Evolutionary conservation across 2,797 vertebrate genomes (phyloP), one percentile per base, ranked within the genome.

Genomic region (Antennarius maculatus): DNA sequence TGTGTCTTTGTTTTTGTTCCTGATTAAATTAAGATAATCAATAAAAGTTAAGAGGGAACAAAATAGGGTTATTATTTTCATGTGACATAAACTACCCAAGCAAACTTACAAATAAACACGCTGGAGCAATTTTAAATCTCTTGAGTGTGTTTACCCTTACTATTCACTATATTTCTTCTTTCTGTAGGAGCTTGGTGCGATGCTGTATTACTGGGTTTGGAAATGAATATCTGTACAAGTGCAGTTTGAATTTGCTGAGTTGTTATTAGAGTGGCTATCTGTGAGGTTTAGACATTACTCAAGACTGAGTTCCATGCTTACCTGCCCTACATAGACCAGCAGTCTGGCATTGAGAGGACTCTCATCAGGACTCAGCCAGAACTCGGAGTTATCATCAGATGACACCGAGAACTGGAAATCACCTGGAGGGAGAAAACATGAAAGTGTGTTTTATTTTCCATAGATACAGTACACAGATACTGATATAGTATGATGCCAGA

Each of bases 341-440:
- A 99, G 94, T 14, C 93, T 92, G 73, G 95, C 94, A 1, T 94
- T 97, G 47, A 96, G 93, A 0, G 96, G 97, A 29, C 89, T 97
- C 80, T 98, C 97, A 0, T 97, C 95, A 0, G 94, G 89, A 86
- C 97, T 98, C 80, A 99, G 92, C 97, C 97, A 99, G 88, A 99
- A 95, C 90, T 99, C 97, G 0, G 97, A 98, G 81, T 99, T 99
- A 92, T 99, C 97, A 48, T 99, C 97, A 0, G 97, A 99, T 0
- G 97, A 97, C 77, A 99, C 95, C 0, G 97, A 97, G 90, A 99
- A 99, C 93, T 99, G 97, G 92, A 98, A 95, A 51, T 99, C 97
- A 54, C 96, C 97, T 99, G 80, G 0, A 15, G 81, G 79, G 56
- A 10, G 23, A 58, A 66, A 70, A 81, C 49, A 78, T 37, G 66